These are phyloP conservation scores for Tachuris rubrigastra DNA, from an alignment of 2,113 vertebrate species.

Conservation along the genomic window DNA sequence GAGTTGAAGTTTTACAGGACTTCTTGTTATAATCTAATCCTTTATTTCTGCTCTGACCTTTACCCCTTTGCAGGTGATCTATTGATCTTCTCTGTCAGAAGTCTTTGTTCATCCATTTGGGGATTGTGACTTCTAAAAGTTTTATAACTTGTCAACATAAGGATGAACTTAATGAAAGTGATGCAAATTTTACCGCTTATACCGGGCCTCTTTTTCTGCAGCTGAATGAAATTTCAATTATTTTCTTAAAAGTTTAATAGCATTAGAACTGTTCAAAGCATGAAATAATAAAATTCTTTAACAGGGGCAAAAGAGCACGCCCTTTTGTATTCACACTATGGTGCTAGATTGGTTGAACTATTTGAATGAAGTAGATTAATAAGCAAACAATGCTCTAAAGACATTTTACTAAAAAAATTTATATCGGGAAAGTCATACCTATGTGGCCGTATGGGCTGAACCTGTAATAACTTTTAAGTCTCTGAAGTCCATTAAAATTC, in stretches of 20 bases:
- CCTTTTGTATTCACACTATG: background rate
- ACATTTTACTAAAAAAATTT: background rate
- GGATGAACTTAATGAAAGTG: background rate
- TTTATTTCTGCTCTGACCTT: background rate
- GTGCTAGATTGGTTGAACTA: background rate
- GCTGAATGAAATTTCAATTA: background rate
- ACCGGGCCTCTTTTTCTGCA: background rate
- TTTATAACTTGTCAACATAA: background rate
- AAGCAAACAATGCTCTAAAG: background rate
- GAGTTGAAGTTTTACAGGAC: background rate
- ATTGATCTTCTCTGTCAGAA: background rate
- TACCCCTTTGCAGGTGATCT: background rate
- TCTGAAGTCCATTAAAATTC: background rate
- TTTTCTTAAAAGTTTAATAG: background rate
- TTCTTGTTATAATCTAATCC: background rate
- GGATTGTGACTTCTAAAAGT: background rate
- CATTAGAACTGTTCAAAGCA: background rate
- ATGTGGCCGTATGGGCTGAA: background rate
- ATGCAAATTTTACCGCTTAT: background rate
- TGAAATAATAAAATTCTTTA: background rate
- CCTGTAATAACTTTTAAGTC: background rate
- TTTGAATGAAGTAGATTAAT: background rate
- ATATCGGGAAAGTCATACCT: rapidly evolving
- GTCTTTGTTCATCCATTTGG: background rate
- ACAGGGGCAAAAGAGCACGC: background rate